Base-by-base conservation (phyloP, 2,888 invertebrate species). In the Parthenolecanium corni region DNA sequence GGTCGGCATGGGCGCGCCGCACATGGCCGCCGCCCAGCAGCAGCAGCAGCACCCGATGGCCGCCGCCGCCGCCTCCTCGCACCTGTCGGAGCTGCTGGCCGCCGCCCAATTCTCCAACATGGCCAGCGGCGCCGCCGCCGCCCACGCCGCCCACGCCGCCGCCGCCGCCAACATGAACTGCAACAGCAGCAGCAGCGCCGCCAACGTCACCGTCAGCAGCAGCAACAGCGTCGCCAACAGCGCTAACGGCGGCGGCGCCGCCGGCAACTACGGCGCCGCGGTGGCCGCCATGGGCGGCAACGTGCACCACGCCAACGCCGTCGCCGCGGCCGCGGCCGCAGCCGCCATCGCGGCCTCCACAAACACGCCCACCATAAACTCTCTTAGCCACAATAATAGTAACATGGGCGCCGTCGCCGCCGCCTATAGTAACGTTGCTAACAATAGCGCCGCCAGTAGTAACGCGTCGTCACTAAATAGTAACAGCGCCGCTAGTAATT, bases 401-500 rank as follows among this genome's bases (percentile, higher is more conserved):
- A 64, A 20, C 62, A n/a, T n/a, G n/a, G n/a, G n/a, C n/a, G 52
- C 14, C 24, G 38, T 1, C 51, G 40, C 24, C 44, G 36, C n/a
- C 47, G 46, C 21, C 47, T 52, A 36, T 52, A 63, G 14, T 61
- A 64, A 25, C 54, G 49, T 12, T 38, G 49, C 62, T 62, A 64
- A 49, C 62, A 65, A 16, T 62, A 65, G 51, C 53, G 56, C 12
- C 62, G 64, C 14, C 49, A 62, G 25, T 62, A 63, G 64, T 53
- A 64, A 42, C 57, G 58, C 38, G 64, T 64, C 38, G 64, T 58
- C 53, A 49, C 31, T 31, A 6, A 31, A 31, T 31, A 31, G 31
- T 31, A 53, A 24, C 5, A 64, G 54, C 49, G 38, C 51, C 46
- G 57, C 52, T 58, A 62, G 62, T 49, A 66, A 56, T 65, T 44